phyloP scores from a whole-genome alignment of 2,113 vertebrate genomes.

The Xiphophorus couchianus region DNA sequence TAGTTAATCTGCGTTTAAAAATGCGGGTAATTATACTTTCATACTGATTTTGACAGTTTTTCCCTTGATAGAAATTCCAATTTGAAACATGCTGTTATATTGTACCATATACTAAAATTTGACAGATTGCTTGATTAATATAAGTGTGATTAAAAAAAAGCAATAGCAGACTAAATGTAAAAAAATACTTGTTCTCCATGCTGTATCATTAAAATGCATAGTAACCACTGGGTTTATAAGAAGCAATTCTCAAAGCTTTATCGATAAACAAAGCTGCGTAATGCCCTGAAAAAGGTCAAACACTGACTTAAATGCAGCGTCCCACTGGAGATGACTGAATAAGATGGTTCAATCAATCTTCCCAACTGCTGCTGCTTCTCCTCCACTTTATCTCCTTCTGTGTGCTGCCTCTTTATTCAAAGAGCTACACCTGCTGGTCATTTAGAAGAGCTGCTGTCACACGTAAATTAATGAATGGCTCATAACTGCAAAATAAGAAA shows the following conservation, averaged over 20 bases:
- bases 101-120: neutral
- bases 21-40: neutral
- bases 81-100: neutral
- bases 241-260: neutral
- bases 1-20: neutral
- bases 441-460: constrained; percentile 38
- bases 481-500: constrained; percentile 1
- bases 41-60: neutral
- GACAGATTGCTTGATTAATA: neutral
- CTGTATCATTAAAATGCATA: neutral
- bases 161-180: neutral
- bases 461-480: constrained; percentile 8
- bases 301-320: constrained; percentile 14
- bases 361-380: constrained; percentile 31
- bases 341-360: constrained; percentile 39
- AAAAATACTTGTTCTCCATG: neutral
- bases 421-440: constrained; percentile 75
- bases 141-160: neutral
- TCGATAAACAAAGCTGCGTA: constrained; percentile 14
- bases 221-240: neutral
- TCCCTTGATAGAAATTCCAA: neutral
- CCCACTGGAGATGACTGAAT: constrained; percentile 24
- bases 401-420: constrained; percentile 30
- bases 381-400: neutral
- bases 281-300: constrained; percentile 36